Percentiles rank a stretch among this genome's conserved stretches.
phyloP scores from a whole-genome alignment of 2,888 invertebrate genomes.

The Liodrosophila aerea region DNA sequence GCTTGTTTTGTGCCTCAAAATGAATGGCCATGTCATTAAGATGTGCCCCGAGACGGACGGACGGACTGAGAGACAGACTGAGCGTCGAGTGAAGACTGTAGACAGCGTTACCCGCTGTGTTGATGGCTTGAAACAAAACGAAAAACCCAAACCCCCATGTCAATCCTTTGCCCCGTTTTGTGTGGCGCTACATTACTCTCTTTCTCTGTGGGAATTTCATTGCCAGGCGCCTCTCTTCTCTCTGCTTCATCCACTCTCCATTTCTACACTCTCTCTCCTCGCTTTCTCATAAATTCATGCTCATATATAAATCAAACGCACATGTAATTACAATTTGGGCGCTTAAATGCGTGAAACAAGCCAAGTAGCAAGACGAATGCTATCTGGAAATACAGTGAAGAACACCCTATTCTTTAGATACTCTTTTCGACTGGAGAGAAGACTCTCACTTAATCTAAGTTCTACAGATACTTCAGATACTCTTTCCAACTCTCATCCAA shows the following conservation, averaged over 20 bases:
- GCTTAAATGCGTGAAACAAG: constrained; percentile 60
- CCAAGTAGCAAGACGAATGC: constrained; percentile 9
- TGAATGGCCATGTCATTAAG: constrained; percentile 73
- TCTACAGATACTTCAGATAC: no score
- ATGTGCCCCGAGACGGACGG: constrained; percentile 32
- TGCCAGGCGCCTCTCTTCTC: no score
- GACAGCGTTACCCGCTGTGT: constrained; percentile 37
- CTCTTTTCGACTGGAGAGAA: background rate
- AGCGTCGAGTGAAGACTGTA: background rate
- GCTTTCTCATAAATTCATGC: constrained; percentile 26
- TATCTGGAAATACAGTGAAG: constrained; percentile 2
- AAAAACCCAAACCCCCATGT: no score
- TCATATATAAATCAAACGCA: constrained; percentile 51
- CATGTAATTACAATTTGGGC: constrained; percentile 64
- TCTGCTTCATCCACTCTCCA: background rate
- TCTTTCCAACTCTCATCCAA: no score
- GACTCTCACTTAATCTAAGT: no score
- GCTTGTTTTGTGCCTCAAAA: constrained; percentile 51
- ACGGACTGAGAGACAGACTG: constrained; percentile 4
- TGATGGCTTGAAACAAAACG: constrained; percentile 19
- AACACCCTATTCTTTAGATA: constrained; percentile 10
- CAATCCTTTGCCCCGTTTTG: no score
- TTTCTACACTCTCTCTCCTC: background rate
- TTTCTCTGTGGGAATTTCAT: constrained; percentile 46
- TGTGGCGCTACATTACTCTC: background rate